Evolutionary conservation across 1,140 invertebrate genomes (phyloP).

Genomic region (Pogonomyrmex barbatus): DNA sequence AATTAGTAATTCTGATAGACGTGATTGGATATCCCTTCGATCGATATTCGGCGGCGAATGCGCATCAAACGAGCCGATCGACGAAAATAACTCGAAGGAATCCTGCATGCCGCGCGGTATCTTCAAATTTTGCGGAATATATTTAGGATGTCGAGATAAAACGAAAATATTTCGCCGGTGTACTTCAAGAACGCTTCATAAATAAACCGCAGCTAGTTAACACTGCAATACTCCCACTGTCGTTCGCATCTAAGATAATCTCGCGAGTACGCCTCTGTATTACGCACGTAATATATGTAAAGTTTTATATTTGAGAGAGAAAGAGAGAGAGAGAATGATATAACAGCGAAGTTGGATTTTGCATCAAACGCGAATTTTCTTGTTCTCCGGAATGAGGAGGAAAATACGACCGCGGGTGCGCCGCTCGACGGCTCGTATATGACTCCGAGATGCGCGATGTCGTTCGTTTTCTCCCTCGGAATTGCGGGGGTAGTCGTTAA

Average conservation of each 20-base stretch:
- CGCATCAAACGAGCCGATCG: conserved; percentile 25
- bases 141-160: conserved; percentile 59
- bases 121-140: conserved; percentile 35
- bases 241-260: background rate
- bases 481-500: conserved; percentile 10
- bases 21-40: conserved; percentile 19
- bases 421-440: background rate
- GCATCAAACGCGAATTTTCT: background rate
- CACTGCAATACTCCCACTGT: conserved; percentile 13
- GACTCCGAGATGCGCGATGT: conserved; percentile 10
- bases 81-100: conserved; percentile 42
- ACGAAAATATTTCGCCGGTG: conserved; percentile 49
- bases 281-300: background rate
- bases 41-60: conserved; percentile 12
- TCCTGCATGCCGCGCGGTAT: background rate
- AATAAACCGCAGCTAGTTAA: conserved; percentile 56
- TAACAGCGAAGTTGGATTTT: background rate
- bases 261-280: background rate
- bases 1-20: conserved; percentile 27
- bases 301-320: background rate
- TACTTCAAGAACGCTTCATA: conserved; percentile 58
- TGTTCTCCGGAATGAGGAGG: background rate
- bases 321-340: too few relatives aligned
- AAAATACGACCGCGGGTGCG: background rate
- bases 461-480: background rate